These are phyloP conservation scores for Ellobius talpinus DNA, from an alignment of 2,113 vertebrate species.

Conservation along the genomic window DNA sequence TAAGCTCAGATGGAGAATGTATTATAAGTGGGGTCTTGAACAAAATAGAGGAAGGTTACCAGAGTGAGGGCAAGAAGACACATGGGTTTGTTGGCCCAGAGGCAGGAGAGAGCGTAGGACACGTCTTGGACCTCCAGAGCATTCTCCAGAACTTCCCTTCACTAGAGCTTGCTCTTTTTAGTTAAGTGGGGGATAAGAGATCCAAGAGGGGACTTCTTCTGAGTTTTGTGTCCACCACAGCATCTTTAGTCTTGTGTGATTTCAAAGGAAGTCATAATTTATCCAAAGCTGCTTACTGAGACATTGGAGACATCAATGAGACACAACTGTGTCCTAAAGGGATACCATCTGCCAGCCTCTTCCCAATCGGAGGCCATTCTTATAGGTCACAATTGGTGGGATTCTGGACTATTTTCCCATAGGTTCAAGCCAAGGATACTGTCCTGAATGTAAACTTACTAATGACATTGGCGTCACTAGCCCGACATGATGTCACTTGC, in stretches of 20 bases:
- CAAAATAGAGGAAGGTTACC: neutral
- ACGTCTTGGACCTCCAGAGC: neutral
- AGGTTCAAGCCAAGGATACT: slow-evolving; percentile 43
- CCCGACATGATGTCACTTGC: slow-evolving; percentile 63
- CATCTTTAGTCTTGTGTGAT: neutral
- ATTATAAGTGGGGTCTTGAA: neutral
- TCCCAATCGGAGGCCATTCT: neutral
- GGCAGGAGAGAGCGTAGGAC: neutral
- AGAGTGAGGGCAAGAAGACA: no score
- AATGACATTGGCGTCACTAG: slow-evolving; percentile 36
- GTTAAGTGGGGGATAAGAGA: neutral
- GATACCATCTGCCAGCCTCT: no score
- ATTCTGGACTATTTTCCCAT: neutral
- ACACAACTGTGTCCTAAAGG: neutral
- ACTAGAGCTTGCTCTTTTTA: neutral
- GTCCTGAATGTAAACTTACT: slow-evolving; percentile 37
- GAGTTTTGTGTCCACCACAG: neutral
- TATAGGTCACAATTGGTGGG: neutral
- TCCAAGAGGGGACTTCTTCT: neutral
- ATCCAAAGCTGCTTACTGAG: slow-evolving; percentile 17
- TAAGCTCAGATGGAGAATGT: neutral
- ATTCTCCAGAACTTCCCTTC: neutral
- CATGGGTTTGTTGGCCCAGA: neutral
- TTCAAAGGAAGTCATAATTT: slow-evolving; percentile 28
- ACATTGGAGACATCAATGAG: neutral